Evolutionary conservation across 2,888 invertebrate species (phyloP), one percentile per base, ranked within the genome.

Genomic region (Catocala sponsa): DNA sequence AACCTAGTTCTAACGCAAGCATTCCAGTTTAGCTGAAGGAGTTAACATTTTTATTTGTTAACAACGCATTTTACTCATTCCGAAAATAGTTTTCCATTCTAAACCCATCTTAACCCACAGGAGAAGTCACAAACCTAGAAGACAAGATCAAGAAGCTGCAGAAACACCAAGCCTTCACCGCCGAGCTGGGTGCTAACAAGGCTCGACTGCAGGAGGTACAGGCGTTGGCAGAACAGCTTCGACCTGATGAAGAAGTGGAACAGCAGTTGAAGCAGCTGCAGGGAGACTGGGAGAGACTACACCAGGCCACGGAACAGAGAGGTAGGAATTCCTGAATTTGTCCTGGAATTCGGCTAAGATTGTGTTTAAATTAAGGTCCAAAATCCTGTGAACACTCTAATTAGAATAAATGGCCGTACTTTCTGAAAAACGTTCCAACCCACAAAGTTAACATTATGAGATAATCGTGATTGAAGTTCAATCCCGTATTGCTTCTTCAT

Each of bases 131-230:
- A 0, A 97, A 96, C 81, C 94, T 99, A 4, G 98, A 99, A 83
- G 99, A 99, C 81, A 99, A 99, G 92, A 98, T 99, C 77, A 98
- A 98, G 91, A 97, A 98, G 82, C 92, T 99, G 41, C 98, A 99
- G 85, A 98, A 98, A 85, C 98, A 99, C 89, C 98, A 99, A 90
- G 98, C 99, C 0, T 98, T 99, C 94, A 97, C 98, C 78, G 98
- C 98, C 0, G 99, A 99, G 87, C 95, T 99, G 48, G 96, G 97
- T 0, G 98, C 98, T 2, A 98, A 99, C 93, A 96, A 97, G 76
- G 96, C 97, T 13, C 96, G 98, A 59, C 97, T 99, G 60, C 96
- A 97, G 68, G 97, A 98, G 84, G 97, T 99, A 47, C 96, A 96
- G 87, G 95, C 95, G 54, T 65, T 92, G 57, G 98, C 99, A 42